Evolutionary conservation across 2,888 invertebrate genomes (phyloP).

Genomic region (Andrena haemorrhoa): DNA sequence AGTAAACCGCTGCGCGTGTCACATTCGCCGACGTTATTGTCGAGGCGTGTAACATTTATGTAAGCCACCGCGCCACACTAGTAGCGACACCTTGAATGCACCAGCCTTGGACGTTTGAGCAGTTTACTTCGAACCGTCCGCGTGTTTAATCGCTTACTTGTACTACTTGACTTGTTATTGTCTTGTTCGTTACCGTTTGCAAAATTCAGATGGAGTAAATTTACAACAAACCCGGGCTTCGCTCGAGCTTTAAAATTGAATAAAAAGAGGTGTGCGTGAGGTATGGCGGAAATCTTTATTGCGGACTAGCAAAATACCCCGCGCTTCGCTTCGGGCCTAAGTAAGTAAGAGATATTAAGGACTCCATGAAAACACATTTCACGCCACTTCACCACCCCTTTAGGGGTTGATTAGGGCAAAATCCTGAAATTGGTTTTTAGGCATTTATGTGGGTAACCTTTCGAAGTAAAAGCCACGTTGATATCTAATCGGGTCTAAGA

Average conservation of each 20-base stretch:
- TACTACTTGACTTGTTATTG: slow-evolving; percentile 23
- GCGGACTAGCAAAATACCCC: too few species aligned
- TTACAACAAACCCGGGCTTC: not conserved
- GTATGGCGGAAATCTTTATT: too few species aligned
- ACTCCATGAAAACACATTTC: too few species aligned
- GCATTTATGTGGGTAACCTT: too few species aligned
- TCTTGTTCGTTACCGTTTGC: not conserved
- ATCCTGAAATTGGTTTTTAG: too few species aligned
- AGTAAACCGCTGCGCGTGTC: slow-evolving; percentile 9
- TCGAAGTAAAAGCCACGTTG: too few species aligned
- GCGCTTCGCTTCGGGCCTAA: too few species aligned
- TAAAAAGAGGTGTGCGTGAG: too few species aligned
- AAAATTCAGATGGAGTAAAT: slow-evolving; percentile 11
- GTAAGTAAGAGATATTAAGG: too few species aligned
- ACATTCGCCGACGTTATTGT: slow-evolving; percentile 13
- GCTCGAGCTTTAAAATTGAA: not conserved
- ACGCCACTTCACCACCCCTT: too few species aligned
- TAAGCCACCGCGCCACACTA: not conserved
- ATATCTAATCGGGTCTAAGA: too few species aligned
- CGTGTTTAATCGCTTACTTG: slow-evolving; percentile 23
- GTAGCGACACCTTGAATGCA: slow-evolving; percentile 31
- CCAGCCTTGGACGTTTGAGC: slow-evolving; percentile 37
- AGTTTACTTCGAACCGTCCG: slow-evolving; percentile 34
- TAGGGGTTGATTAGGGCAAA: too few species aligned
- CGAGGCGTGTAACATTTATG: slow-evolving; percentile 37